A percentile compares a stretch with the other conserved stretches of the same genome.
Evolutionary conservation across 1,140 invertebrate species (phyloP).

Genomic region (Lepeophtheirus salmonis): DNA sequence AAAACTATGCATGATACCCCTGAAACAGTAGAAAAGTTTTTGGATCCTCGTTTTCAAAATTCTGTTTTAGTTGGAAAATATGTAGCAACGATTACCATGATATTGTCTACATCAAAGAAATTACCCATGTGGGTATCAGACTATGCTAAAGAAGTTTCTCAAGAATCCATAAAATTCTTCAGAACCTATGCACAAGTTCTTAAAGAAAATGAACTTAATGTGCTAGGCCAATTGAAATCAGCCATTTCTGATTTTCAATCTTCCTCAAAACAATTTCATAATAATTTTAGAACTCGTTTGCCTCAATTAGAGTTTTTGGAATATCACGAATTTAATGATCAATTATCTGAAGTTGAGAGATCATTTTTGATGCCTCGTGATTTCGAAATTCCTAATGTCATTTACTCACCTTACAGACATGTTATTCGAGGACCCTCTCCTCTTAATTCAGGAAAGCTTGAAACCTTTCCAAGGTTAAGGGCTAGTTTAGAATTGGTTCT

Average conservation of each 20-base stretch:
- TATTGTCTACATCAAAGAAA: conserved; percentile 1
- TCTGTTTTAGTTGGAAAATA: conserved; percentile 1
- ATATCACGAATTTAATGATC: conserved; percentile 13
- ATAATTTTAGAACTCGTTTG: neutral
- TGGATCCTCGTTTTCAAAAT: conserved; percentile 3
- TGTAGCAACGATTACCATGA: neutral
- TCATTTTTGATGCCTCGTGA: conserved; percentile 1
- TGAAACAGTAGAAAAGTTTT: neutral
- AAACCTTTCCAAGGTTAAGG: conserved; percentile 1
- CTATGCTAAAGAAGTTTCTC: neutral
- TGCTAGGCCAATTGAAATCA: neutral
- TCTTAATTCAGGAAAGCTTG: neutral
- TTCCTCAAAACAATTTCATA: neutral
- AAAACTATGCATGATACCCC: neutral
- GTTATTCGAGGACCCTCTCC: conserved; percentile 5
- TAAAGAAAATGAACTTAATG: conserved; percentile 3
- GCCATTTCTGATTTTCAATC: neutral
- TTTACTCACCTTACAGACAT: neutral
- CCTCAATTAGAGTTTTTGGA: conserved; percentile 8
- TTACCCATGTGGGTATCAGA: neutral
- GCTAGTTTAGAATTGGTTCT: neutral
- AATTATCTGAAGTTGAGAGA: conserved; percentile 2
- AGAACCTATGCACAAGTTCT: neutral
- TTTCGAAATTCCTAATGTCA: neutral
- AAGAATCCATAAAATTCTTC: neutral